Conservation (phyloP, 1,140 invertebrate genomes). For the Magallana gigas region DNA sequence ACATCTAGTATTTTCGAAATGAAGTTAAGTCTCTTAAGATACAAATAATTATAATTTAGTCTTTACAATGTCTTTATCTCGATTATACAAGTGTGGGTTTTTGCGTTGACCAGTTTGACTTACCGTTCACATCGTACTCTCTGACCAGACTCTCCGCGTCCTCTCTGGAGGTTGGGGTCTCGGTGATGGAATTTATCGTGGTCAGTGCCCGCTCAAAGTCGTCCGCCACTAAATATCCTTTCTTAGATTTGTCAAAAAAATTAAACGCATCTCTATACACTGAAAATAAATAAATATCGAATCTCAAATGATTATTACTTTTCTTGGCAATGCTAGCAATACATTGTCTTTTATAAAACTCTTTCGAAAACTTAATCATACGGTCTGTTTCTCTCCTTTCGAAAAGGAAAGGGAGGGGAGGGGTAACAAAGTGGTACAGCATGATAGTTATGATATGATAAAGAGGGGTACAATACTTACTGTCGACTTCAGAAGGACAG, state of each 20-base stretch:
- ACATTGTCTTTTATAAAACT: no score
- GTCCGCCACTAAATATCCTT: conserved; percentile 31
- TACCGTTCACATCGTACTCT: conserved; percentile 56
- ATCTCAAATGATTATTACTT: background rate
- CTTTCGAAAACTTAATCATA: no score
- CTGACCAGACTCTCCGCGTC: conserved; percentile 48
- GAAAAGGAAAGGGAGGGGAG: no score
- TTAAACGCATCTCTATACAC: conserved; percentile 36
- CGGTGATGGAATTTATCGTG: conserved; percentile 15
- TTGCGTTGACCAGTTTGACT: background rate
- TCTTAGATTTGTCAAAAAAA: conserved; percentile 39
- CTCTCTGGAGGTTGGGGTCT: conserved; percentile 27
- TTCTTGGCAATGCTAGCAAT: background rate
- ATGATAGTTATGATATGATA: no score
- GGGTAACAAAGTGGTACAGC: no score
- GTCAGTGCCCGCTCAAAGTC: conserved; percentile 31
- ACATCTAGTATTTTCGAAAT: no score
- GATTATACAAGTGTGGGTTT: no score
- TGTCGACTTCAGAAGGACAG: conserved; percentile 46
- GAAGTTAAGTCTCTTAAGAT: no score
- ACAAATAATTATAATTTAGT: no score
- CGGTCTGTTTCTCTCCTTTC: no score
- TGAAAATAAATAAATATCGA: background rate
- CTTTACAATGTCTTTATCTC: no score
- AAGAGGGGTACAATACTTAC: conserved; percentile 43